Base-by-base conservation (phyloP, 2,113 vertebrate species). In the Hiodon tergisus region DNA sequence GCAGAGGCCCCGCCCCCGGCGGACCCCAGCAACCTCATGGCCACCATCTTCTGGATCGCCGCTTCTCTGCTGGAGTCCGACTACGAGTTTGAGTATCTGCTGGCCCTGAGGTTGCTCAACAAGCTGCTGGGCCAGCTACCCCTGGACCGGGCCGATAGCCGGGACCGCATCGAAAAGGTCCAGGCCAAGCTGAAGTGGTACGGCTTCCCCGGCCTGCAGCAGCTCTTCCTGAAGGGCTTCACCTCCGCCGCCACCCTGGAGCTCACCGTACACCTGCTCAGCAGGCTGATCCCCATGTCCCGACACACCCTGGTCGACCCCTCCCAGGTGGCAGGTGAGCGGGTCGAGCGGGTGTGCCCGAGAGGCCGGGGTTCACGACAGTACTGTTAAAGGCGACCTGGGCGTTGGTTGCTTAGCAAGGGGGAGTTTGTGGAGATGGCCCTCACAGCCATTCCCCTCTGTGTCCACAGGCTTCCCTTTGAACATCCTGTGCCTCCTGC, bases 191-290 rank as follows among this genome's bases (percentile, higher is more conserved):
- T 99, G 76, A 97, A 95, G 73, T 99, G 97, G 97, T 96, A 88
- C 85, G 97, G 93, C 79, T 99, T 96, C 75, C 97, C 97, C 9
- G 97, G 97, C 46, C 92, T 99, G 82, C 94, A 98, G 78, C 95
- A 97, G 81, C 95, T 99, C 78, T 97, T 99, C 86, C 88, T 99
- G 1, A 99, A 99, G 88, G 97, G 97, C 74, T 99, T 99, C 89
- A 99, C 97, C 86, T 99, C 97, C 5, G 89, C 92, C 2, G 93
- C 96, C 6, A 99, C 97, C 0, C 97, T 98, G 79, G 97, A 99
- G 90, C 96, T 98, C 91, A 99, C 96, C 66, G 93, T 99, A 82
- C 95, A 98, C 83, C 93, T 99, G 74, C 95, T 99, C 79, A 95
- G 96, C 83, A 98, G 95, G 83, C 96, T 99, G 79, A 96, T 98